phyloP scores from a whole-genome alignment of 2,797 vertebrate genomes.

The Cirrhinus mrigala region DNA sequence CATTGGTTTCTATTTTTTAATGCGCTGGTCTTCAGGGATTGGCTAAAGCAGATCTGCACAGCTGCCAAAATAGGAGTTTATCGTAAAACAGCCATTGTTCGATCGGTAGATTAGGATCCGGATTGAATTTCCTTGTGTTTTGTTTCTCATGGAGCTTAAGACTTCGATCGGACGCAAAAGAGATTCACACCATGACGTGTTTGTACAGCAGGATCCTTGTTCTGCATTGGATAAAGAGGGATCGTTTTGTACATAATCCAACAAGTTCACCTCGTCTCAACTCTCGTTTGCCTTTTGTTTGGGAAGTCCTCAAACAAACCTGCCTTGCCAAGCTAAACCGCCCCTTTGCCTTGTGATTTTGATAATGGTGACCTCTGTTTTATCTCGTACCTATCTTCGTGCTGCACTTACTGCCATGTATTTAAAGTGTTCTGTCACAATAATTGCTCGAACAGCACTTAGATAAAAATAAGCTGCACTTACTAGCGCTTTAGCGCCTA shows the following conservation, averaged over 20 bases:
- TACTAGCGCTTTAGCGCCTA: background rate
- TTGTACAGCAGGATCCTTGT: background rate
- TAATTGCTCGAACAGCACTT: slow-evolving; percentile 4
- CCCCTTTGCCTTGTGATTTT: slow-evolving; percentile 40
- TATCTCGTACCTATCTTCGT: slow-evolving; percentile 19
- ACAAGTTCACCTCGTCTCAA: background rate
- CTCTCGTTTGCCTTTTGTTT: slow-evolving; percentile 46
- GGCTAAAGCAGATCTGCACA: slow-evolving; percentile 8
- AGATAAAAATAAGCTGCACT: slow-evolving; percentile 30
- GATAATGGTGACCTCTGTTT: slow-evolving; percentile 17
- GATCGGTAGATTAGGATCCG: background rate
- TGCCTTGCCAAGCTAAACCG: slow-evolving; percentile 33
- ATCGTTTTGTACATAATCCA: slow-evolving; percentile 1
- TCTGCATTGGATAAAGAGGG: slow-evolving; percentile 9
- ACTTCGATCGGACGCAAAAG: background rate
- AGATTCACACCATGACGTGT: slow-evolving; percentile 15
- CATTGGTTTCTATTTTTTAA: background rate
- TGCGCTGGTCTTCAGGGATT: slow-evolving; percentile 8
- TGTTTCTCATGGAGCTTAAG: slow-evolving; percentile 10
- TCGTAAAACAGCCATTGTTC: background rate
- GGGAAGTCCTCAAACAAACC: slow-evolving; percentile 45
- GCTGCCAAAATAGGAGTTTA: slow-evolving; percentile 4
- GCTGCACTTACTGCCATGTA: slow-evolving; percentile 36
- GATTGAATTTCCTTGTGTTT: slow-evolving; percentile 12
- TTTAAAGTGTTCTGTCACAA: slow-evolving; percentile 36